phyloP scores from a whole-genome alignment of 2,797 vertebrate genomes.

The Helarctos malayanus region DNA sequence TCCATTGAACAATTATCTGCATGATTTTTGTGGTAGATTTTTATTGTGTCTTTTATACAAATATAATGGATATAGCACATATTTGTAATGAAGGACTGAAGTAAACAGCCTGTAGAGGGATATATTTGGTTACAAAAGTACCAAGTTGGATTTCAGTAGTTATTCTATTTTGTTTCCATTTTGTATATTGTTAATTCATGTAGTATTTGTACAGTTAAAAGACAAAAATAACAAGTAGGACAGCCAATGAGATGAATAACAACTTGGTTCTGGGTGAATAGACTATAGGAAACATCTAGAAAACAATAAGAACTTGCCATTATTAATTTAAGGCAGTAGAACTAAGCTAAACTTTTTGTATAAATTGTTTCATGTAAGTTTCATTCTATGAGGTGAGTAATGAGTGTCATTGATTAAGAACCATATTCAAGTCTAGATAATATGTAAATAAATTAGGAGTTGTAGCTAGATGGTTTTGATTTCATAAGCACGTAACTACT shows the following conservation, averaged over 20 bases:
- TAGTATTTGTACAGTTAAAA: background rate
- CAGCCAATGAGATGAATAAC: background rate
- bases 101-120: background rate
- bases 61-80: background rate
- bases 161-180: background rate
- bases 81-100: background rate
- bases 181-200: background rate
- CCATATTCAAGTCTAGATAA: background rate
- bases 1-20: background rate
- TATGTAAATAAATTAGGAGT: background rate
- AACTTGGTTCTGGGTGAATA: background rate
- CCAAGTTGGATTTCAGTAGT: background rate
- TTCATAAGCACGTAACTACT: background rate
- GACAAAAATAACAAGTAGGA: background rate
- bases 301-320: background rate
- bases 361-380: background rate
- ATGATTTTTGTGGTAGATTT: background rate
- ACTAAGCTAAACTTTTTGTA: background rate
- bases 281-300: background rate
- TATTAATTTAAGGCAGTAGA: background rate
- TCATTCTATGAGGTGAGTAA: background rate
- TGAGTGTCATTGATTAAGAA: background rate
- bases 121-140: background rate
- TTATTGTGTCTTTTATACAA: background rate
- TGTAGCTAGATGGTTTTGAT: background rate